Percentiles rank a stretch among this genome's conserved stretches.
phyloP scores from a whole-genome alignment of 2,888 invertebrate genomes.

The Aphrophora alni region DNA sequence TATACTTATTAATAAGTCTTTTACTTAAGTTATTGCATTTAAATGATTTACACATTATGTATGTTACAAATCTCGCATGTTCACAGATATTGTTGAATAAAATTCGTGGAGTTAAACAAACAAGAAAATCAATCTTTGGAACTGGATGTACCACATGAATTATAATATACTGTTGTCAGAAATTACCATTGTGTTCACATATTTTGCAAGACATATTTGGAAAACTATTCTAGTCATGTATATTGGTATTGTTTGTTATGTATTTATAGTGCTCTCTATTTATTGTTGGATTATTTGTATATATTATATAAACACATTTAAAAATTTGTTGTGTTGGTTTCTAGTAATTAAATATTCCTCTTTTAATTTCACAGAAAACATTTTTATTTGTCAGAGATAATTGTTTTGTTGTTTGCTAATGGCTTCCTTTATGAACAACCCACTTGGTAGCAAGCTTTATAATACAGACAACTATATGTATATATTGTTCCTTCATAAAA shows the following conservation, averaged over 20 bases:
- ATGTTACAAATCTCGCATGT: no score
- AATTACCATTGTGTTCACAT: background rate
- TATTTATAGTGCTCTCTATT: background rate
- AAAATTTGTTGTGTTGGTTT: background rate
- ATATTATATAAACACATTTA: background rate
- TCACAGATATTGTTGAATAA: background rate
- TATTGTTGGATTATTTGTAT: background rate
- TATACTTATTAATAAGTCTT: no score
- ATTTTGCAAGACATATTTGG: background rate
- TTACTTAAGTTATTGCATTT: no score
- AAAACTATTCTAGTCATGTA: background rate
- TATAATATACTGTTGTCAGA: background rate
- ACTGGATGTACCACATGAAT: background rate
- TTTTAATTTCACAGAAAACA: no score
- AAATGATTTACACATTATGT: no score
- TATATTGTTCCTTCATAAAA: no score
- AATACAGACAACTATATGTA: no score
- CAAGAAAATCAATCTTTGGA: background rate
- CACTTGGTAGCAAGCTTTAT: no score
- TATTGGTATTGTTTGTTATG: background rate
- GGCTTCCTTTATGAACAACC: no score
- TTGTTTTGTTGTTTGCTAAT: no score
- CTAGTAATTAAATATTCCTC: no score
- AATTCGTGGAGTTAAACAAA: background rate
- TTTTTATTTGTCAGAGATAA: no score